phyloP scores from a whole-genome alignment of 92 coral and sea anemone species.

The Montipora capitata region DNA sequence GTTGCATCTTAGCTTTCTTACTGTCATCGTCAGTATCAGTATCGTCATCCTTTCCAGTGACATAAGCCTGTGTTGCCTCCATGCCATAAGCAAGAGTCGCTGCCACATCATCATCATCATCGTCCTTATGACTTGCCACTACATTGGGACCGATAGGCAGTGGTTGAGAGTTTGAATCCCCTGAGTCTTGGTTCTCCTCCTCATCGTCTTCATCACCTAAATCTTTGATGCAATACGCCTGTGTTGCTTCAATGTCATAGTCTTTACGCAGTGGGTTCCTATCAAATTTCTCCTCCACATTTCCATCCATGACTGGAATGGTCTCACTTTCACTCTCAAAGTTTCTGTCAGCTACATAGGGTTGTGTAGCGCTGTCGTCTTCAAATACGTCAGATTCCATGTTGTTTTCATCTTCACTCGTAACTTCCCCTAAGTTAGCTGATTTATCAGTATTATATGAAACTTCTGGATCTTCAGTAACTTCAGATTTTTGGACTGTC shows the following conservation, averaged over 20 bases:
- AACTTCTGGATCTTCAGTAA: conserved; percentile 26
- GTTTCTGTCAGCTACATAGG: conserved; percentile 40
- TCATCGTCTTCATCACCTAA: not conserved
- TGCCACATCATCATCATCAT: not conserved
- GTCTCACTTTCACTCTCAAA: conserved; percentile 25
- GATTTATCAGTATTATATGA: conserved; percentile 20
- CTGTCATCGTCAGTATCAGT: not conserved
- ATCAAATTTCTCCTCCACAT: not conserved
- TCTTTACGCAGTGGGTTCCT: conserved; percentile 18
- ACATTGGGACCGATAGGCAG: conserved; percentile 9
- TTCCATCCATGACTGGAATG: conserved; percentile 11
- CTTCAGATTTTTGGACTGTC: not conserved
- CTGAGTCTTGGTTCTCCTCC: conserved; percentile 18
- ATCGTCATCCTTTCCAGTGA: conserved; percentile 1
- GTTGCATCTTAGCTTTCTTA: conserved; percentile 12
- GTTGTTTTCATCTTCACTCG: conserved; percentile 13
- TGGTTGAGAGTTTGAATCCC: conserved; percentile 39
- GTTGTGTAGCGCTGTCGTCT: conserved; percentile 68
- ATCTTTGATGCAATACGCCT: conserved; percentile 60
- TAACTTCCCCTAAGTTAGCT: not conserved
- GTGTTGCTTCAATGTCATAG: conserved; percentile 71
- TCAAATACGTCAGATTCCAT: conserved; percentile 25
- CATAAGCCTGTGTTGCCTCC: conserved; percentile 63
- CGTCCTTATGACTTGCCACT: not conserved
- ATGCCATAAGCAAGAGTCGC: conserved; percentile 81